Evolutionary conservation across 2,797 vertebrate species (phyloP).

Genomic region (Falco concolor): DNA sequence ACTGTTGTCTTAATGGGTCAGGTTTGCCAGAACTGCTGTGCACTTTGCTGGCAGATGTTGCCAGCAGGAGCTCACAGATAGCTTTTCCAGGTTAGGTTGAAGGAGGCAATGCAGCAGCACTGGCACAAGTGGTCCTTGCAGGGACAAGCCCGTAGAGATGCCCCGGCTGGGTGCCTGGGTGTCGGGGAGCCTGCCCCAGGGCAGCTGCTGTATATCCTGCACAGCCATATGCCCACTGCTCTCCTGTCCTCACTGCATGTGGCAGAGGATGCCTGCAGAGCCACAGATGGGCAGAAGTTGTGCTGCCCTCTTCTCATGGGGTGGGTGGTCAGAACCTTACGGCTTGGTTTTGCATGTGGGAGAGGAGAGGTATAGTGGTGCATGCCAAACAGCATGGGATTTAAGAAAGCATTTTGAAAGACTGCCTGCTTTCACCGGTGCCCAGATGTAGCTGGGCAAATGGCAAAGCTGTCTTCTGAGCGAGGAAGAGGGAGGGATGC

Average conservation of each 20-base stretch:
- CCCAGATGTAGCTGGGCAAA: not conserved
- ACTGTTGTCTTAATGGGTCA: fast-evolving
- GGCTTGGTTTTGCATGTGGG: fast-evolving
- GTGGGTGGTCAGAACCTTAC: not conserved
- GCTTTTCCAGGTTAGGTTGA: not conserved
- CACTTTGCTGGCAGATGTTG: not conserved
- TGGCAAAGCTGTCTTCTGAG: not conserved
- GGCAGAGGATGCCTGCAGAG: not conserved
- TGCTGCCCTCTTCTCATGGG: not conserved
- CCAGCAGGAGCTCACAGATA: fast-evolving
- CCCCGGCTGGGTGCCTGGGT: not conserved
- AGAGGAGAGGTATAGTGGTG: not conserved
- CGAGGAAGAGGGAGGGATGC: not conserved
- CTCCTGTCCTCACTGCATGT: fast-evolving
- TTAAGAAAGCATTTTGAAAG: fast-evolving
- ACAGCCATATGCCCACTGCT: fast-evolving
- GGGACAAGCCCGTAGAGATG: fast-evolving
- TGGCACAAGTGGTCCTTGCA: not conserved
- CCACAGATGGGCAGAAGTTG: fast-evolving
- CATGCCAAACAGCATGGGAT: not conserved
- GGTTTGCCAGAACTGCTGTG: not conserved
- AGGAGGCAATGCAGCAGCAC: not conserved
- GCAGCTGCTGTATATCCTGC: not conserved
- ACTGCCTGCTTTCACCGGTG: fast-evolving
- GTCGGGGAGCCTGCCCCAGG: fast-evolving